Percentiles rank a stretch among this genome's conserved stretches.
These are phyloP conservation scores for Sinella curviseta DNA, from an alignment of 1,140 invertebrate genomes.

Conservation along the genomic window DNA sequence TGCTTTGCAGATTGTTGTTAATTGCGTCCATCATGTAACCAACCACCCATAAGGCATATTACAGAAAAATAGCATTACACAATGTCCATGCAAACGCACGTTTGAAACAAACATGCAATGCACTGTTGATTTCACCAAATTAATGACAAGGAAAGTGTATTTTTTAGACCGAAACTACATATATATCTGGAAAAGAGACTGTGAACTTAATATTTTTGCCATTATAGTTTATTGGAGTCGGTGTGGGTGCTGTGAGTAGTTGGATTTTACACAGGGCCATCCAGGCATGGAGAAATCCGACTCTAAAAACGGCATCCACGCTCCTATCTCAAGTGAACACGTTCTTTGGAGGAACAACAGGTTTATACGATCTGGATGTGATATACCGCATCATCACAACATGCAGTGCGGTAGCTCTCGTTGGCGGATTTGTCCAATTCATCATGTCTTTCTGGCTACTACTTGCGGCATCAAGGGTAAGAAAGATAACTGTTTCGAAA, in stretches of 20 bases:
- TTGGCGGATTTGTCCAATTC: constrained; percentile 46
- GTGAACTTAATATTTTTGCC: no score
- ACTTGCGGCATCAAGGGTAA: constrained; percentile 42
- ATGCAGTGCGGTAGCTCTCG: constrained; percentile 42
- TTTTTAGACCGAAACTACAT: no score
- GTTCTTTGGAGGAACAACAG: constrained; percentile 44
- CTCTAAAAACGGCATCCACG: constrained; percentile 31
- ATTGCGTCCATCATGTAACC: no score
- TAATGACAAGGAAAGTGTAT: no score
- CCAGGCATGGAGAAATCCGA: constrained; percentile 44
- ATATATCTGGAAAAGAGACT: no score
- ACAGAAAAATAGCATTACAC: no score
- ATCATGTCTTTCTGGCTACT: constrained; percentile 44
- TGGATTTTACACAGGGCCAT: constrained; percentile 45
- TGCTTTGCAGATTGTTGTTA: no score
- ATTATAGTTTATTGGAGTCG: constrained; percentile 41
- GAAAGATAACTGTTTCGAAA: neutral
- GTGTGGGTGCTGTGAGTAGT: constrained; percentile 34
- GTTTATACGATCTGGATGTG: constrained; percentile 45
- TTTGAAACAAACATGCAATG: no score
- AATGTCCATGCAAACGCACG: no score
- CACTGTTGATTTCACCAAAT: no score
- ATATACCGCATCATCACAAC: constrained; percentile 44
- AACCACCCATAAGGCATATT: no score
- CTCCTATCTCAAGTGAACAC: constrained; percentile 31